These are phyloP conservation scores for Haemorhous mexicanus DNA, from an alignment of 2,113 vertebrate species.

Conservation along the genomic window DNA sequence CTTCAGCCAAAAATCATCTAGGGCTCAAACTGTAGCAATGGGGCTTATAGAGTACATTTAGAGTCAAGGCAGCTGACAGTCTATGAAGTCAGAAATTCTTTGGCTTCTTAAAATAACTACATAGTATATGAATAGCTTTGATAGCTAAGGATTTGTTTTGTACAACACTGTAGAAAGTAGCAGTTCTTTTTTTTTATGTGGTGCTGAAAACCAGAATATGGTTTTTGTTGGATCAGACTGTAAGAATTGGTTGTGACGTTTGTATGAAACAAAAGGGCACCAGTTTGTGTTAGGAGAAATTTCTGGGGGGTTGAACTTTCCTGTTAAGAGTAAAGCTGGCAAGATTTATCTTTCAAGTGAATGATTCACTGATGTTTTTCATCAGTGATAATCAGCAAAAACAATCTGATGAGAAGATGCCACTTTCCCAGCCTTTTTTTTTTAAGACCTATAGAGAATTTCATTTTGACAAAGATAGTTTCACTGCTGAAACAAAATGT, in stretches of 20 bases:
- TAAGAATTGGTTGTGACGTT: not conserved
- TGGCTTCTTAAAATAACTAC: not conserved
- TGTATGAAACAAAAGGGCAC: not conserved
- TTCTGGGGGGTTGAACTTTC: not conserved
- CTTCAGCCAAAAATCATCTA: not conserved
- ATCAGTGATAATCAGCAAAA: not conserved
- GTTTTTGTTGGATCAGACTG: not conserved
- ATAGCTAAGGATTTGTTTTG: not conserved
- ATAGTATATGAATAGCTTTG: not conserved
- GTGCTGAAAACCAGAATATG: not conserved
- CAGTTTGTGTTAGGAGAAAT: not conserved
- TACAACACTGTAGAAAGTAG: not conserved
- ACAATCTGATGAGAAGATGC: not conserved
- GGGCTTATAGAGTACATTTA: not conserved
- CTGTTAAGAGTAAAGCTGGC: not conserved
- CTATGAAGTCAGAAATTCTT: not conserved
- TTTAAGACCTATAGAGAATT: not conserved
- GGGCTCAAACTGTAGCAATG: not conserved
- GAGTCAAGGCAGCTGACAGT: not conserved
- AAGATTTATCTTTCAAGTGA: not conserved
- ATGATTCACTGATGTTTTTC: not conserved
- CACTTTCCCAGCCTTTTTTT: not conserved
- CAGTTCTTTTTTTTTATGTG: not conserved
- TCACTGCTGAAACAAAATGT: not conserved
- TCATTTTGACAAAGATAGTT: not conserved